phyloP scores from a whole-genome alignment of 2,888 invertebrate genomes.

The Tachystola acroxantha region DNA sequence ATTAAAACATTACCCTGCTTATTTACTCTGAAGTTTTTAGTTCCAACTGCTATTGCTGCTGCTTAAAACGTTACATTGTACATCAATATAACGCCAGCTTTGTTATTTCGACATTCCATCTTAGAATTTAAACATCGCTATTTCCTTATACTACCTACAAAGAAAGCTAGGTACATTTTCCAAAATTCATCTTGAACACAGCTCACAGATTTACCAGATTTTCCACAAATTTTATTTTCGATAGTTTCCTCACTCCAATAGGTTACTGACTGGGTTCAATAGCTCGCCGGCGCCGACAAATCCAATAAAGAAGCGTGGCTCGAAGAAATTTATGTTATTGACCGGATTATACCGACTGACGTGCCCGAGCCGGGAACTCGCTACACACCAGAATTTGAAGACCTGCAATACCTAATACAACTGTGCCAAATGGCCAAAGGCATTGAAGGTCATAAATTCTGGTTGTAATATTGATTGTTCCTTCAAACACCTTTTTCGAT shows the following conservation, averaged over 20 bases:
- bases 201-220: constrained; percentile 36
- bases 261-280: constrained; percentile 53
- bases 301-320: constrained; percentile 68
- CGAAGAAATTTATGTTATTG: constrained; percentile 72
- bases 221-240: constrained; percentile 47
- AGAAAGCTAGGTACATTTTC: constrained; percentile 3
- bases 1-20: too few species aligned
- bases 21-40: too few species aligned
- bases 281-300: constrained; percentile 58
- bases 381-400: constrained; percentile 39
- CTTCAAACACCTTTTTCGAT: constrained; percentile 61
- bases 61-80: too few species aligned
- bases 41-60: too few species aligned
- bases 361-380: constrained; percentile 46
- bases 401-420: constrained; percentile 26
- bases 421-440: neutral
- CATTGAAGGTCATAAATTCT: constrained; percentile 42
- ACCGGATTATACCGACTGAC: constrained; percentile 69
- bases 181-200: constrained; percentile 4
- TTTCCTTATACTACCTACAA: too few species aligned
- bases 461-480: constrained; percentile 64
- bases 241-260: constrained; percentile 45
- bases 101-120: too few species aligned
- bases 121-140: too few species aligned
- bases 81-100: too few species aligned